phyloP scores from a whole-genome alignment of 1,140 invertebrate genomes.

The Heliothis subflexa region DNA sequence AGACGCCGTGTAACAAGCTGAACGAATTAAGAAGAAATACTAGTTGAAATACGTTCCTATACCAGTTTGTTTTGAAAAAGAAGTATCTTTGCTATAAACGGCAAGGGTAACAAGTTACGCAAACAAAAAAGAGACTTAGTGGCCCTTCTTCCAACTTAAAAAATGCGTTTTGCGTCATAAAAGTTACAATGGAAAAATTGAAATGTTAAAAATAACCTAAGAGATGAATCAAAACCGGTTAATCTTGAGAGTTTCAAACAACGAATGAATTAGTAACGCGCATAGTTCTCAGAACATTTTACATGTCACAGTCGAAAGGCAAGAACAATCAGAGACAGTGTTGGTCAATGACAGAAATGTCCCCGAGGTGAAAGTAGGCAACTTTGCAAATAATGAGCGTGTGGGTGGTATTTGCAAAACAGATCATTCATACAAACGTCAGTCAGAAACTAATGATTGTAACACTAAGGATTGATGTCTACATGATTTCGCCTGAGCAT shows the following conservation, averaged over 20 bases:
- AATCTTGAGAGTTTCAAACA: conserved; percentile 15
- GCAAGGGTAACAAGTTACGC: conserved; percentile 31
- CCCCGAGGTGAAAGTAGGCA: conserved; percentile 64
- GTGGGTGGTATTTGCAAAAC: conserved; percentile 64
- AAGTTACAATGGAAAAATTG: conserved; percentile 17
- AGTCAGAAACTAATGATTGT: conserved; percentile 41
- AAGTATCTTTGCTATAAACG: neutral
- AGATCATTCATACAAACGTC: conserved; percentile 62
- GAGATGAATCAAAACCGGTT: conserved; percentile 36
- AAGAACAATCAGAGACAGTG: conserved; percentile 42
- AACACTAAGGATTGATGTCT: neutral
- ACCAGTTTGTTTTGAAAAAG: conserved; percentile 26
- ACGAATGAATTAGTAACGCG: neutral
- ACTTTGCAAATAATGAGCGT: conserved; percentile 57
- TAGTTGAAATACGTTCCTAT: neutral
- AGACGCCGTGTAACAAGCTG: conserved; percentile 34
- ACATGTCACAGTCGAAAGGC: conserved; percentile 6
- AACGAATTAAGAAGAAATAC: conserved; percentile 39
- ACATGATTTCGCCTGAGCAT: conserved; percentile 22
- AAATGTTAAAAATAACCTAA: conserved; percentile 16
- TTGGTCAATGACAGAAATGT: conserved; percentile 53
- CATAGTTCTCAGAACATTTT: conserved; percentile 36
- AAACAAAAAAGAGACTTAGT: conserved; percentile 26
- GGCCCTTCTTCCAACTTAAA: conserved; percentile 26
- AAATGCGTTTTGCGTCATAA: conserved; percentile 13